Base-by-base conservation (phyloP, 2,797 vertebrate genomes). In the Arnoldichthys spilopterus region DNA sequence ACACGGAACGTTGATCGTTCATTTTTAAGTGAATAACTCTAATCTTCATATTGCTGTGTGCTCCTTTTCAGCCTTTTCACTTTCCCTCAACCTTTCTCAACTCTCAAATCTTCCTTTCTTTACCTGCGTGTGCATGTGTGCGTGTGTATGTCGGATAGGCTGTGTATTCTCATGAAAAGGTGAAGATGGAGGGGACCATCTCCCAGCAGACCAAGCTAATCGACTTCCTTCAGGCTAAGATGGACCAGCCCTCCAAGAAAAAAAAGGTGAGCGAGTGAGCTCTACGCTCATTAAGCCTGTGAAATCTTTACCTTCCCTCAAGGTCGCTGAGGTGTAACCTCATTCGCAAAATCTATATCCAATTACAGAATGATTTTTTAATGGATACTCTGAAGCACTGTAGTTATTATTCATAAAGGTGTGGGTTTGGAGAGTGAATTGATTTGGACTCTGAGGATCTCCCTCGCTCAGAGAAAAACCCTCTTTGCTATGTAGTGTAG, bases 151-250 rank as follows among this genome's bases (percentile, higher is more conserved):
- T 74, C 76, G 8, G 8, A 11, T 77, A 99, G 98, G 97, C 97
- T 86, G 96, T 99, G 40, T 99, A 97, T 90, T 98, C 97, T 85
- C 97, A 99, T 22, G 98, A 99, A 90, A 98, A 98, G 86, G 97
- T 99, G 85, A 99, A 99, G 91, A 98, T 99, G 98, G 97, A 99
- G 86, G 98, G 98, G 66, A 99, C 98, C 64, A 99, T 99, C 90
- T 97, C 97, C 78, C 98, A 99, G 83, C 98, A 99, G 93, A 99
- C 96, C 85, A 98, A 99, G 90, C 96, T 98, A 83, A 99, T 99
- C 75, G 98, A 99, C 90, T 99, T 99, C 88, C 94, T 99, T 49
- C 98, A 99, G 93, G 97, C 97, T 79, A 99, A 99, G 92, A 98
- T 99, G 97, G 98, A 99, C 88, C 98, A 98, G 66, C 98, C 98